Evolutionary conservation across 2,113 vertebrate species (phyloP).

Genomic region (Zapornia atra): DNA sequence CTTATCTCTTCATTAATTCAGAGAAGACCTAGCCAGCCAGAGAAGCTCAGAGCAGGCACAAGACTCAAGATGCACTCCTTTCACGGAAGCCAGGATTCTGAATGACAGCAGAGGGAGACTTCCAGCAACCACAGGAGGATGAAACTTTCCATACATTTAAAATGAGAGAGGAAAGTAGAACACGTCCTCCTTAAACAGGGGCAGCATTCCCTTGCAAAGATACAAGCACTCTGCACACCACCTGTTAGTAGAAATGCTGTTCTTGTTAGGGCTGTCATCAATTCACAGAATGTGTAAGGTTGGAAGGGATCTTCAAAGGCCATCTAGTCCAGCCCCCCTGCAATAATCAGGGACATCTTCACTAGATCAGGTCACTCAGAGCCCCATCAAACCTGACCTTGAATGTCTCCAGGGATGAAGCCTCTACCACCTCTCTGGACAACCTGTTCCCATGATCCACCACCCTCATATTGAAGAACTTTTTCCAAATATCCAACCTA

Average conservation of each 20-base stretch:
- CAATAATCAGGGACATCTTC: no score
- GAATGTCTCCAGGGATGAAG: no score
- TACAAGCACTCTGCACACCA: neutral
- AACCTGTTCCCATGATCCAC: no score
- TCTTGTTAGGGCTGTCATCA: neutral
- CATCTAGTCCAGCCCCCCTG: no score
- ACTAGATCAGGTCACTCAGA: no score
- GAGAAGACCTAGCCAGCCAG: neutral
- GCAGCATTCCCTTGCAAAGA: neutral
- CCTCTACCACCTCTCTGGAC: no score
- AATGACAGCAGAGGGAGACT: neutral
- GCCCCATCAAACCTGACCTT: no score
- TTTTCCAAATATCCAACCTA: no score
- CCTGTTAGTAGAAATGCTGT: neutral
- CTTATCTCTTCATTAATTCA: neutral
- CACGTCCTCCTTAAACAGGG: neutral
- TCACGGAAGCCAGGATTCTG: neutral
- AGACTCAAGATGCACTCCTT: neutral
- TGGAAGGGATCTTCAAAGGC: no score
- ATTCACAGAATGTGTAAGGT: no score
- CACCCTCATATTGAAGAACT: no score
- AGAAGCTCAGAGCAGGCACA: neutral
- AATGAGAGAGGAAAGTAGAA: neutral
- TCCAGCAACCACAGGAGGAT: neutral
- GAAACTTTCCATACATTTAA: neutral